Conservation (phyloP, 2,888 invertebrate species). For the Pristionchus entomophagus region DNA sequence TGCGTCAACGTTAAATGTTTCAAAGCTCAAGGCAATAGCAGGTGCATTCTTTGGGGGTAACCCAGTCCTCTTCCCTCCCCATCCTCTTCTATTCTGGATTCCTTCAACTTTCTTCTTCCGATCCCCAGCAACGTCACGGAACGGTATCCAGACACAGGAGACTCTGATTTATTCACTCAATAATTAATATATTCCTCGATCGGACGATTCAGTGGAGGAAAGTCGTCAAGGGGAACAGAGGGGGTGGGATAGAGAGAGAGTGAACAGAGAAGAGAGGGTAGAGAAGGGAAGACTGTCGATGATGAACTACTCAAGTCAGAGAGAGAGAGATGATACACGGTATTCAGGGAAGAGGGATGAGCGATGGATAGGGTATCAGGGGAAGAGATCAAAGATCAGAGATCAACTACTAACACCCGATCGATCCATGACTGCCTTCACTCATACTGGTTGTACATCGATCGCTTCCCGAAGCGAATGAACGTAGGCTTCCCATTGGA, state of each 20-base stretch:
- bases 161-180: slow-evolving; percentile 44
- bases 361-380: slow-evolving; percentile 6
- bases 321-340: background rate
- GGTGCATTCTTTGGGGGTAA: no score
- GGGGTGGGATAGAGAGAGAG: background rate
- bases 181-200: slow-evolving; percentile 40
- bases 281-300: background rate
- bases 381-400: slow-evolving; percentile 23
- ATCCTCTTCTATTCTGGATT: background rate
- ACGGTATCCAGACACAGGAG: slow-evolving; percentile 37
- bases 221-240: slow-evolving; percentile 8
- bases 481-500: slow-evolving; percentile 45
- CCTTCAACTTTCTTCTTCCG: background rate
- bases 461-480: slow-evolving; percentile 43
- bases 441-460: background rate
- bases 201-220: background rate
- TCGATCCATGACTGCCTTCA: background rate
- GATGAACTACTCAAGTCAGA: background rate
- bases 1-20: no score
- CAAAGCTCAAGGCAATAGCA: no score
- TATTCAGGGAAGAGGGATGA: slow-evolving; percentile 2
- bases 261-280: no score
- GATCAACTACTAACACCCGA: slow-evolving; percentile 27
- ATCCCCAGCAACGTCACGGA: slow-evolving; percentile 9
- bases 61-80: background rate